phyloP scores from a whole-genome alignment of 1,140 invertebrate genomes.

The Saxidomus purpurata region DNA sequence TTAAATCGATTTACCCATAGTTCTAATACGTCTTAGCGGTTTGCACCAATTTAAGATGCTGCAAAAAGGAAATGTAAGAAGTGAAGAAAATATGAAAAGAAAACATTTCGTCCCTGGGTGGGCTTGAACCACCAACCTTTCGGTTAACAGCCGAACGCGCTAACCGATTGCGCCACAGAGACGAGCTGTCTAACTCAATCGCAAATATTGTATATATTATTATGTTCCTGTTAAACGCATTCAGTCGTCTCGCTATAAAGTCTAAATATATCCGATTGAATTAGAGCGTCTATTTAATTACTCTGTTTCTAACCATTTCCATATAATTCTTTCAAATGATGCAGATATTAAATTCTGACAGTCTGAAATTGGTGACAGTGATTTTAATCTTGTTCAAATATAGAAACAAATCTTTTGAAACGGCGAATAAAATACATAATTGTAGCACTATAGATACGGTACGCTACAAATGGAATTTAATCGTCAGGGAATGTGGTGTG shows the following conservation, averaged over 20 bases:
- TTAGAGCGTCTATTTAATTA: neutral
- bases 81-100: neutral
- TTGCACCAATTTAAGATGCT: too few species aligned
- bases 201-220: neutral
- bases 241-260: neutral
- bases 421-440: constrained; percentile 3
- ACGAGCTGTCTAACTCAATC: constrained; percentile 24
- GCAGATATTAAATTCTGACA: neutral
- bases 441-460: neutral
- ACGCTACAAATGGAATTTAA: constrained; percentile 4
- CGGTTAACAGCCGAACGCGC: constrained; percentile 83
- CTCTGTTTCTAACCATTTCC: too few species aligned
- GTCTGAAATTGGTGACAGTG: neutral
- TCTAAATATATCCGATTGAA: neutral
- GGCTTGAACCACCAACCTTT: constrained; percentile 82
- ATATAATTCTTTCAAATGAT: too few species aligned
- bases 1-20: too few species aligned
- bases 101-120: constrained; percentile 76
- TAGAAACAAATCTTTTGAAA: neutral
- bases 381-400: constrained; percentile 4
- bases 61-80: too few species aligned
- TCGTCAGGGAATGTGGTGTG: constrained; percentile 13
- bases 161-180: constrained; percentile 82
- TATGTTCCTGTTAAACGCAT: neutral
- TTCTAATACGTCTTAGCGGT: too few species aligned